phyloP scores from a whole-genome alignment of 2,797 vertebrate genomes.

The Gymnoscopelus microlampas region DNA sequence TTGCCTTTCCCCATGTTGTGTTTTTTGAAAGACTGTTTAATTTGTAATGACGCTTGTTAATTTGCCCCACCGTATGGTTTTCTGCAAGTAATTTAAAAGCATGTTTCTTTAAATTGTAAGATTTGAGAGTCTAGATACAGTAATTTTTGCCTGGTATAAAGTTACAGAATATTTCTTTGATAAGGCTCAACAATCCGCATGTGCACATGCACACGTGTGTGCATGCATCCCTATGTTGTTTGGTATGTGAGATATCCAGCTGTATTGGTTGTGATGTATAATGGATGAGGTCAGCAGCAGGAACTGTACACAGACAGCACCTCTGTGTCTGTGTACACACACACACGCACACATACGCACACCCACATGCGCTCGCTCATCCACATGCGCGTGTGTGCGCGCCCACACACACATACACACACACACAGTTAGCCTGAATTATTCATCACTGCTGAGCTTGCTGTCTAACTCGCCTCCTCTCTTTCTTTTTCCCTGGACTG shows the following conservation, averaged over 20 bases:
- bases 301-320: constrained; percentile 46
- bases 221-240: background rate
- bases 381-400: too few species aligned
- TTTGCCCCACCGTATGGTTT: too few species aligned
- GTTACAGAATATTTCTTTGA: background rate
- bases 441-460: constrained; percentile 65
- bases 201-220: background rate
- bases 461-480: constrained; percentile 21
- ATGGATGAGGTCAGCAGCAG: constrained; percentile 57
- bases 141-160: too few species aligned
- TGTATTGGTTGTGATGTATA: constrained; percentile 51
- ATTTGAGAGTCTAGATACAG: too few species aligned
- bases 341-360: constrained; percentile 30
- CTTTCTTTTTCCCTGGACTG: background rate
- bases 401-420: background rate
- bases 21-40: too few species aligned
- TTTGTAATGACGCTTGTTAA: too few species aligned
- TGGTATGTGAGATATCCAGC: constrained; percentile 4
- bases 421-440: constrained; percentile 47
- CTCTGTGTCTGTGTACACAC: constrained; percentile 36
- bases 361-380: constrained; percentile 14
- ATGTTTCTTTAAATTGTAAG: too few species aligned
- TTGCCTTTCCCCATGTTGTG: too few species aligned
- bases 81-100: too few species aligned
- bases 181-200: background rate